These are phyloP conservation scores for Dicranocentrus wangi DNA, from an alignment of 2,888 invertebrate species.

Conservation along the genomic window DNA sequence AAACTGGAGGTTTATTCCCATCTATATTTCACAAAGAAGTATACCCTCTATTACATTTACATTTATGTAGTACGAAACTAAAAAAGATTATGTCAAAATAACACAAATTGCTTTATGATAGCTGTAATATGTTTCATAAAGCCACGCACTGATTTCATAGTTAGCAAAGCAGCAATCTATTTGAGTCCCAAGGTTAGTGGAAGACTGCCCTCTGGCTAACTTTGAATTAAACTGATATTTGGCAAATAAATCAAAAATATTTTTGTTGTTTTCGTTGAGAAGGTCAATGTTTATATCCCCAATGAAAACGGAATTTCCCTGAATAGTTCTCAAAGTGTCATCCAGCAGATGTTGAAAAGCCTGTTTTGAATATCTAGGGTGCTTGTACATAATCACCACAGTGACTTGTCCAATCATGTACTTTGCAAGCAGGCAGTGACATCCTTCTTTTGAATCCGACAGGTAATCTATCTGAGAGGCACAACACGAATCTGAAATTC, in stretches of 20 bases:
- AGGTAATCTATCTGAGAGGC: not conserved
- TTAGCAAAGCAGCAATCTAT: constrained; percentile 23
- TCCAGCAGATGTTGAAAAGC: not conserved
- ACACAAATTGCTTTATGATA: constrained; percentile 50
- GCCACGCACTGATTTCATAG: constrained; percentile 3
- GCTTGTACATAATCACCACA: not conserved
- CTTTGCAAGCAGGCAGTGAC: not conserved
- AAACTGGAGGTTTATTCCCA: no score
- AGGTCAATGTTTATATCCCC: constrained; percentile 43
- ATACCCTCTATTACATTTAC: no score
- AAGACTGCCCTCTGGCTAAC: not conserved
- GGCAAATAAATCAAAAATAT: no score
- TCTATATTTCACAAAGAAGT: no score
- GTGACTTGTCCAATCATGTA: not conserved
- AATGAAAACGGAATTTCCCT: not conserved
- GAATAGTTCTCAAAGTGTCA: not conserved
- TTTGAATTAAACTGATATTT: not conserved
- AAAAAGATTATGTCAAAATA: constrained; percentile 31
- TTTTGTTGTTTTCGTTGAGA: no score
- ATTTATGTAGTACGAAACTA: no score
- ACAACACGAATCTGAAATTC: no score
- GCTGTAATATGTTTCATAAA: constrained; percentile 51
- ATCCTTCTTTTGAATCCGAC: not conserved
- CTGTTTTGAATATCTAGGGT: not conserved
- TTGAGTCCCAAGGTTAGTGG: not conserved